These are phyloP conservation scores for Andrena hattorfiana DNA, from an alignment of 2,888 invertebrate genomes.

Conservation along the genomic window DNA sequence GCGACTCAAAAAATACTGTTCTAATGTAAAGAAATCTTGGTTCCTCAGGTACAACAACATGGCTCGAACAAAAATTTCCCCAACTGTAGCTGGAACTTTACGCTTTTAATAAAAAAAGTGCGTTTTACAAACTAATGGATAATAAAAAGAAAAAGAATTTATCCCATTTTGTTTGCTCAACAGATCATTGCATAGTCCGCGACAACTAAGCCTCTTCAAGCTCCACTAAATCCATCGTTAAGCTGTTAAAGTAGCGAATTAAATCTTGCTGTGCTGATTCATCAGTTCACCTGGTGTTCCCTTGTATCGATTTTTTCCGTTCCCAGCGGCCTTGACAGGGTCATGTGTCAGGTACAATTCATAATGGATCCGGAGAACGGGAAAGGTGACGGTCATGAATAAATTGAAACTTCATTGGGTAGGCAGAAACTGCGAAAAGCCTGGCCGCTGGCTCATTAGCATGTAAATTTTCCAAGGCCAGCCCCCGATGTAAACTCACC, in stretches of 20 bases:
- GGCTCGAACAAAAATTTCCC: too few species aligned
- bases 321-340: constrained; percentile 1
- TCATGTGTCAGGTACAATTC: constrained; percentile 53
- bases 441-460: constrained; percentile 71
- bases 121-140: too few species aligned
- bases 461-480: constrained; percentile 71
- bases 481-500: constrained; percentile 11
- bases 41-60: too few species aligned
- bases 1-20: too few species aligned
- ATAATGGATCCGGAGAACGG: constrained; percentile 65
- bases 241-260: background rate
- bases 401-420: constrained; percentile 75
- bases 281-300: constrained; percentile 7
- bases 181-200: too few species aligned
- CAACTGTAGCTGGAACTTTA: too few species aligned
- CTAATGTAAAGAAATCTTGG: too few species aligned
- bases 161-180: too few species aligned
- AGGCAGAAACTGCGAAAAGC: constrained; percentile 49
- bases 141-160: too few species aligned
- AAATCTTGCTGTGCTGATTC: constrained; percentile 1
- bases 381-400: constrained; percentile 71
- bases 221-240: background rate
- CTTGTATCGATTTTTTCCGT: constrained; percentile 26
- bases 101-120: too few species aligned
- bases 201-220: too few species aligned